phyloP scores from a whole-genome alignment of 2,888 invertebrate species.

The Acrobasis repandana region DNA sequence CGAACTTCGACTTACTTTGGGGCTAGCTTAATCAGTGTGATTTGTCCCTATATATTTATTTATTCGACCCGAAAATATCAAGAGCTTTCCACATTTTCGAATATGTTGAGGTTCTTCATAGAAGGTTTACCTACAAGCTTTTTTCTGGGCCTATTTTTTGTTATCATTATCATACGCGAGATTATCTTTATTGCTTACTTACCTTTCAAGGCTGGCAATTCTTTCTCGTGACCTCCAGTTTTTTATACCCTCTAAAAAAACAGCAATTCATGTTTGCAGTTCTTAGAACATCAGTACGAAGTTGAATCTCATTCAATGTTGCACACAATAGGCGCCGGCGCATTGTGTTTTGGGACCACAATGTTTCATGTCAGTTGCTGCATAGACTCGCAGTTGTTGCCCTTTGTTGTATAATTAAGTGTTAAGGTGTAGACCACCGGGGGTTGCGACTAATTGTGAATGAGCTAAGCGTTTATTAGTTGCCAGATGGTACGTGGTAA shows the following conservation, averaged over 20 bases:
- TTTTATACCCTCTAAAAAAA: background rate
- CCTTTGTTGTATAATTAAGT: conserved; percentile 14
- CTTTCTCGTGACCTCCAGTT: background rate
- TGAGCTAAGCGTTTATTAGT: background rate
- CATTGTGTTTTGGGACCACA: background rate
- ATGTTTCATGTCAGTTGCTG: background rate
- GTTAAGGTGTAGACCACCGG: conserved; percentile 9
- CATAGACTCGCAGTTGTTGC: background rate
- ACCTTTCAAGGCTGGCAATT: background rate
- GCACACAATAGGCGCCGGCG: background rate
- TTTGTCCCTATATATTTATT: too few relatives aligned
- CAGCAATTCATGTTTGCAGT: background rate
- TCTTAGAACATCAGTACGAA: background rate
- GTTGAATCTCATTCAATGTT: conserved; percentile 12
- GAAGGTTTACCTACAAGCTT: too few relatives aligned
- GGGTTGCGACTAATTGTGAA: background rate
- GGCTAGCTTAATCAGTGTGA: too few relatives aligned
- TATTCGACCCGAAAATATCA: too few relatives aligned
- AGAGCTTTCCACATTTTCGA: too few relatives aligned
- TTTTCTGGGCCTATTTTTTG: too few relatives aligned
- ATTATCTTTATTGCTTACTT: too few relatives aligned
- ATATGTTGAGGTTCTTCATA: too few relatives aligned
- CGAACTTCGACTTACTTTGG: too few relatives aligned
- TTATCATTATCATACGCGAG: too few relatives aligned
- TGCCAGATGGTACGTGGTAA: background rate